Evolutionary conservation across 2,888 invertebrate species (phyloP).

Genomic region (Exocentrus adspersus): DNA sequence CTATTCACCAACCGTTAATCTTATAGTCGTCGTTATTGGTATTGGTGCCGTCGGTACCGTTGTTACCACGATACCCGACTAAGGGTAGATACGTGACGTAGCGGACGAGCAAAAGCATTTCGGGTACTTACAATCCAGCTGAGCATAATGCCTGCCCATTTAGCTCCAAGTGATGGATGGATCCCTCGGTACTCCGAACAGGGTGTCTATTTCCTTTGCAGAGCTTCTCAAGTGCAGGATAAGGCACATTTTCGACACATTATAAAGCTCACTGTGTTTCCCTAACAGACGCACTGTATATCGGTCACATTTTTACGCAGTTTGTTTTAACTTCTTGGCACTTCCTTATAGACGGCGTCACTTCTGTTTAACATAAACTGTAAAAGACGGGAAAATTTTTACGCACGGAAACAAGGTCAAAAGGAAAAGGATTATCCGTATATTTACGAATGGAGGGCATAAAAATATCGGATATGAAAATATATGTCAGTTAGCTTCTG

Average conservation of each 20-base stretch:
- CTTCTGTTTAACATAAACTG: neutral
- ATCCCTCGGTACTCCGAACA: conserved; percentile 29
- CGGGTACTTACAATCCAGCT: conserved; percentile 43
- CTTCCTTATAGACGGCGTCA: neutral
- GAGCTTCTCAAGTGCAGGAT: conserved; percentile 26
- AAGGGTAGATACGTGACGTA: no score
- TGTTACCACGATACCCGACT: no score
- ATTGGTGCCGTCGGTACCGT: no score
- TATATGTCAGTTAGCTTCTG: neutral
- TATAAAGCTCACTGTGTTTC: conserved; percentile 24
- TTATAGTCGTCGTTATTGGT: no score
- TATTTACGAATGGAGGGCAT: neutral
- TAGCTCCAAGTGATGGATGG: conserved; percentile 27
- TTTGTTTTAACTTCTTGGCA: neutral
- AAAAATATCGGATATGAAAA: neutral
- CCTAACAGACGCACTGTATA: conserved; percentile 29
- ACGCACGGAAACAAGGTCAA: neutral
- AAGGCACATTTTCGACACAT: conserved; percentile 33
- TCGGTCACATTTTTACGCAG: conserved; percentile 34
- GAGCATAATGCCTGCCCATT: conserved; percentile 33
- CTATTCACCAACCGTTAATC: no score
- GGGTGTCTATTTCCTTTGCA: conserved; percentile 34
- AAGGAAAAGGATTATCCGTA: neutral
- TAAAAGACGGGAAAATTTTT: no score
- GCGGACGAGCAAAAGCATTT: no score